Conservation (phyloP, 2,797 vertebrate genomes). For the Helostoma temminkii region DNA sequence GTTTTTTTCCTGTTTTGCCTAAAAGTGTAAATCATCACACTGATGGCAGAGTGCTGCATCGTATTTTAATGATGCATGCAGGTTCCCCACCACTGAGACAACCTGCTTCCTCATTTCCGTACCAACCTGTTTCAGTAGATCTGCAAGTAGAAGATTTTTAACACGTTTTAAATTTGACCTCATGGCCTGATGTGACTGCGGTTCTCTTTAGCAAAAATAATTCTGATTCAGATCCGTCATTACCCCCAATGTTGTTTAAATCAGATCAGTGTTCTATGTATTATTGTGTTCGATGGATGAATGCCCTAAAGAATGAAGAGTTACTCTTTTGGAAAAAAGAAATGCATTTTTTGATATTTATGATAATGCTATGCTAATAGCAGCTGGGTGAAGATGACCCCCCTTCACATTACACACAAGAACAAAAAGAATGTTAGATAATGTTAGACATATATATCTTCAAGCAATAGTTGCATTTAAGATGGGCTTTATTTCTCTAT, state of each 20-base stretch:
- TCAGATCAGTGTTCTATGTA: neutral
- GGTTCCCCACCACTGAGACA: neutral
- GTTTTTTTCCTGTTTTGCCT: too few species aligned
- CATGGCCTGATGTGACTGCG: neutral
- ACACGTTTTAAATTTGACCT: neutral
- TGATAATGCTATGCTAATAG: neutral
- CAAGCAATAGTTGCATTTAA: too few species aligned
- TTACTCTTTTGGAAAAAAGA: neutral
- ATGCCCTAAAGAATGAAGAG: neutral
- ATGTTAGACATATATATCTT: too few species aligned
- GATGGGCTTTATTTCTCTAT: neutral
- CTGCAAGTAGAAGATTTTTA: neutral
- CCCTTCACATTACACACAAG: too few species aligned
- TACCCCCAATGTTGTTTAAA: conserved; percentile 1
- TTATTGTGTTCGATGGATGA: neutral
- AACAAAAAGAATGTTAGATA: neutral
- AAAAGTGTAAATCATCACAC: too few species aligned
- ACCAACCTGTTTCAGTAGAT: neutral
- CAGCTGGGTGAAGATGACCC: neutral
- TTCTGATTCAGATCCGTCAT: neutral
- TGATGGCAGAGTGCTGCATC: too few species aligned
- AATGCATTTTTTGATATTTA: neutral
- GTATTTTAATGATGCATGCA: too few species aligned
- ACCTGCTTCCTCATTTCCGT: neutral
- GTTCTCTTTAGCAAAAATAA: neutral